Percentiles rank a stretch among this genome's conserved stretches.
Evolutionary conservation across 1,140 invertebrate species (phyloP).

Genomic region (Bombus terrestris): DNA sequence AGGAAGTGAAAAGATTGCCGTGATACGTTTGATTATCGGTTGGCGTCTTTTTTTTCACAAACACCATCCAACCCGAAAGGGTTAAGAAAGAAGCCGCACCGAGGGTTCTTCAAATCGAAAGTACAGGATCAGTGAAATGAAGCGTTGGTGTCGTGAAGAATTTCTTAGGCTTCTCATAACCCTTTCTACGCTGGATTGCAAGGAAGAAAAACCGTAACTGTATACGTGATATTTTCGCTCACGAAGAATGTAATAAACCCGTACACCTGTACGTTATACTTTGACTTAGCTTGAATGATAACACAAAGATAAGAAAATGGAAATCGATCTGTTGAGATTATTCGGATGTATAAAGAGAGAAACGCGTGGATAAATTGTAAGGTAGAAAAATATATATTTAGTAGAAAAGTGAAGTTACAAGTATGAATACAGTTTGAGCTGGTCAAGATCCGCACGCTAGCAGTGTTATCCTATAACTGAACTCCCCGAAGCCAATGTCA

Average conservation of each 20-base stretch:
- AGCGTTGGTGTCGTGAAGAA: neutral
- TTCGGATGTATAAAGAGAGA: too few species aligned
- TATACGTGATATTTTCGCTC: neutral
- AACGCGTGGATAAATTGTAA: too few species aligned
- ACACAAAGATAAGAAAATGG: too few species aligned
- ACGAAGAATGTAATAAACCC: neutral
- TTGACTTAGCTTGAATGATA: too few species aligned
- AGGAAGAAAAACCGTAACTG: neutral
- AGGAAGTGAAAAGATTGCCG: neutral
- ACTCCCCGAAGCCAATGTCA: too few species aligned
- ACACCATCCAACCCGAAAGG: neutral
- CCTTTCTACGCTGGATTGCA: neutral
- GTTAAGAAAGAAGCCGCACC: constrained; percentile 12
- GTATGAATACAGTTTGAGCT: too few species aligned
- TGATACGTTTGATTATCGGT: neutral
- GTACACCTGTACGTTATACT: too few species aligned
- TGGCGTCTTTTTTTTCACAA: neutral
- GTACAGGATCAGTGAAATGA: constrained; percentile 14
- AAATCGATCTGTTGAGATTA: too few species aligned
- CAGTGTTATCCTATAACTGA: too few species aligned
- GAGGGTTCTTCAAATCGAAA: neutral
- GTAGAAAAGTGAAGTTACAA: too few species aligned
- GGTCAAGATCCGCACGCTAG: too few species aligned
- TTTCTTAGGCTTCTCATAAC: constrained; percentile 9
- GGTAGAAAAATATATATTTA: too few species aligned